Base-by-base conservation (phyloP, 1,140 invertebrate species). In the Cecropterus lyciades region DNA sequence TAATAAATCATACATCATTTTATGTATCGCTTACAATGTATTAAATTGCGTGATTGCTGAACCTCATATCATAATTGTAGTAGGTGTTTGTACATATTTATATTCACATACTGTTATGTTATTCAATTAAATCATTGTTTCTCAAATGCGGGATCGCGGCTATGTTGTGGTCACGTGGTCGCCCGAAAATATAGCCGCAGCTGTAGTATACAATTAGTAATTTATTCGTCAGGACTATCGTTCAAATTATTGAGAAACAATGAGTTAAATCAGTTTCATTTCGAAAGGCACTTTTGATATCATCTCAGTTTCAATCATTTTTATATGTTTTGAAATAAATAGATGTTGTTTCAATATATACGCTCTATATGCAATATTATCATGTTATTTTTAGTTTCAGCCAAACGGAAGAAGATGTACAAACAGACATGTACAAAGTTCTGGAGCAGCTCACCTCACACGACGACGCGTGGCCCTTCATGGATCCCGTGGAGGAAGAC, bases 401-500 rank as follows among this genome's bases (percentile, higher is more conserved):
- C 67, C 95, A 96, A 92, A 95, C 94, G 40, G 95, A 96, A 71
- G 97, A 98, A 82, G 96, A 97, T 80, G 93, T 97, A 46, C 95
- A 96, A 80, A 96, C 96, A 62, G 97, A 97, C 37, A 96, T 98
- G 96, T 96, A 97, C 85, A 98, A 98, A 92, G 96, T 98, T 30
- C 92, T 98, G 27, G 96, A 97, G 81, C 95, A 95, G 78, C 91
- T 98, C 1, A 97, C 97, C 79, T 95, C 95, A 76, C 97, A 98
- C 80, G 95, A 96, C 67, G 97, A 98, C 87, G 97, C 97, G 2
- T 98, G 97, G 97, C 97, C 97, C 1, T 98, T 98, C 87, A 93
- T 96, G 74, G 96, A 98, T 85, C 96, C 97, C 3, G 97, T 99
- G 0, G 97, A 98, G 62, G 97, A 98, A 85, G 96, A 97, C 77